A percentile compares a stretch with the other conserved stretches of the same genome.
Evolutionary conservation across 1,140 invertebrate genomes (phyloP).

Genomic region (Coboldia fuscipes): DNA sequence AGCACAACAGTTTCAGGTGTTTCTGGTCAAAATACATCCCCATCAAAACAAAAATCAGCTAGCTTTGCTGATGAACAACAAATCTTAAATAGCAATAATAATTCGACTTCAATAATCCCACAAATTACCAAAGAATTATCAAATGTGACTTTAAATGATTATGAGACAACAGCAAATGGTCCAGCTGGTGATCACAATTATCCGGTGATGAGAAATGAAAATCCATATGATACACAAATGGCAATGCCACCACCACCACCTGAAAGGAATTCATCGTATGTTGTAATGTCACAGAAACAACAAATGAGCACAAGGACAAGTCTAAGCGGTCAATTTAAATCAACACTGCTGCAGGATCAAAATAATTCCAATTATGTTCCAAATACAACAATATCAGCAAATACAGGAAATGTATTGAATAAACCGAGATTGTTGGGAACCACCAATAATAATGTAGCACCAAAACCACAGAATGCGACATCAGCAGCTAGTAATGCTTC

Average conservation of each 20-base stretch:
- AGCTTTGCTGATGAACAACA: constrained; percentile 18
- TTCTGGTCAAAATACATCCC: no score
- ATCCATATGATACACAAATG: no score
- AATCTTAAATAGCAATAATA: constrained; percentile 4
- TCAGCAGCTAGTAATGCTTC: constrained; percentile 1
- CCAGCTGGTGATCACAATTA: no score
- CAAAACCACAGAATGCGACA: neutral
- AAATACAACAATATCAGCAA: constrained; percentile 1
- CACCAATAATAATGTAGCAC: no score
- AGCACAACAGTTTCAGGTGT: no score
- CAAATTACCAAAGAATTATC: neutral
- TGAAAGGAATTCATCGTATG: constrained; percentile 58
- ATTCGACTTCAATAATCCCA: neutral
- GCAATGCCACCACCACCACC: constrained; percentile 43
- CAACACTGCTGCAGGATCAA: neutral
- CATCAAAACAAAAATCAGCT: constrained; percentile 19
- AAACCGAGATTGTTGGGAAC: no score
- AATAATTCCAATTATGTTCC: neutral
- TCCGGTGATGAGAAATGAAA: no score
- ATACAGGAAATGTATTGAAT: neutral
- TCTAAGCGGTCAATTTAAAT: neutral
- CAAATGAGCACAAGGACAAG: constrained; percentile 8
- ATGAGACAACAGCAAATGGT: no score
- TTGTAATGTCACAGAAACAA: constrained; percentile 46
- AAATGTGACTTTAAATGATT: neutral